phyloP scores from a whole-genome alignment of 2,113 vertebrate genomes.

The Cheirogaleus medius region DNA sequence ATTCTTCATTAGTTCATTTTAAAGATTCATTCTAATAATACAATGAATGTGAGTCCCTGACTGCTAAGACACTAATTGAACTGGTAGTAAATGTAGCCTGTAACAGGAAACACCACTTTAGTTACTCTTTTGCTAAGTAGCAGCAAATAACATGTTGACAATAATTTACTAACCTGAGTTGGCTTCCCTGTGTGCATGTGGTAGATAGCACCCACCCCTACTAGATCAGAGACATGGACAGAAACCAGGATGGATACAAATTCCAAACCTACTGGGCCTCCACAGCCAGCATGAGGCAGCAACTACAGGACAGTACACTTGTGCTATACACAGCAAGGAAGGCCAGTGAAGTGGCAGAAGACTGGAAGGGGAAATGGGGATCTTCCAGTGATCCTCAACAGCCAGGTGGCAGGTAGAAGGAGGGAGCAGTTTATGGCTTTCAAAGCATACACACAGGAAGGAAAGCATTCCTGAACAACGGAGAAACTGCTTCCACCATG shows the following conservation, averaged over 20 bases:
- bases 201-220: neutral
- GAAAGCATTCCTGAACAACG: neutral
- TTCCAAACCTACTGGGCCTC: neutral
- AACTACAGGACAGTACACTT: neutral
- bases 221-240: neutral
- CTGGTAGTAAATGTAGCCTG: neutral
- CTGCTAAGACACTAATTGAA: neutral
- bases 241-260: neutral
- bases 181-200: neutral
- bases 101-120: neutral
- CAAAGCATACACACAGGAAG: neutral
- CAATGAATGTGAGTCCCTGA: neutral
- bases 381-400: neutral
- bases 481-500: neutral
- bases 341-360: neutral
- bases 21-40: neutral
- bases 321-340: neutral
- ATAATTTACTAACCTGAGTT: neutral
- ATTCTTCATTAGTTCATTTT: neutral
- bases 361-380: neutral
- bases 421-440: neutral
- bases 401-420: neutral
- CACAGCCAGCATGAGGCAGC: neutral
- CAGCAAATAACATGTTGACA: neutral
- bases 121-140: neutral